Conservation (phyloP, 2,797 vertebrate species). For the Brachymystax lenok region DNA sequence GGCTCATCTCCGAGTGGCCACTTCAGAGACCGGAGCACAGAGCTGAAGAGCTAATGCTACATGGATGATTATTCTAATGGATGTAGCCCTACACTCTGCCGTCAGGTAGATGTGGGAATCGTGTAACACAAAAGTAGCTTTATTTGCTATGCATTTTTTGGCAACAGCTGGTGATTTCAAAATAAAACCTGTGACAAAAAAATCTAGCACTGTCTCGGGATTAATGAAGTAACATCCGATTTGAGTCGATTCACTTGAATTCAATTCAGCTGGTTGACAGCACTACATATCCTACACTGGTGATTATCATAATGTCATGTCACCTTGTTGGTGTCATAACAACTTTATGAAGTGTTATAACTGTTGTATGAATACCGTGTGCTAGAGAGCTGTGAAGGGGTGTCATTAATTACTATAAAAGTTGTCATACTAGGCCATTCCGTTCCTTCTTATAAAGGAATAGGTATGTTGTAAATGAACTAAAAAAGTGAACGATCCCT, state of each 20-base stretch:
- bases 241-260: neutral
- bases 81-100: neutral
- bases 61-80: neutral
- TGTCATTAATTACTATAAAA: neutral
- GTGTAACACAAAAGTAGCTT: neutral
- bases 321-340: neutral
- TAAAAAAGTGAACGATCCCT: neutral
- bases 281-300: neutral
- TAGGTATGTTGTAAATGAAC: neutral
- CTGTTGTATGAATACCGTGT: neutral
- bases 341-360: neutral
- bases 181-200: neutral
- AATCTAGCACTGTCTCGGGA: neutral
- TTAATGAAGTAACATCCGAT: neutral
- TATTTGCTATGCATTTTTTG: neutral
- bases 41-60: neutral
- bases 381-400: neutral
- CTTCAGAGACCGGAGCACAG: neutral
- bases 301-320: neutral
- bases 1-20: conserved; percentile 22
- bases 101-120: neutral
- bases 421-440: neutral
- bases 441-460: neutral
- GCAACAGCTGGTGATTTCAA: neutral
- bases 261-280: neutral